phyloP scores from a whole-genome alignment of 2,888 invertebrate species.

The Petrophora chlorosata region DNA sequence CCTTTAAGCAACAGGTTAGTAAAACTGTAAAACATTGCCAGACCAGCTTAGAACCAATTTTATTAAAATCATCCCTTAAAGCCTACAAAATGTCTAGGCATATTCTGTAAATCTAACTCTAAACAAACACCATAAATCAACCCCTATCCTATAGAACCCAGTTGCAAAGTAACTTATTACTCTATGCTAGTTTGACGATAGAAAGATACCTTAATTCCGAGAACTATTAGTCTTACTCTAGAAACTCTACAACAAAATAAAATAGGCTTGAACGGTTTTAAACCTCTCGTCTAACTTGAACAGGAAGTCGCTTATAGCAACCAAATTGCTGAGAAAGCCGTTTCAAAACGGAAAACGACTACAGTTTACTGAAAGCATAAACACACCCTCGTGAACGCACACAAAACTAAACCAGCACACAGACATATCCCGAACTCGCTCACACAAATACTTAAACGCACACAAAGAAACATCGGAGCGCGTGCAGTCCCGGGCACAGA shows the following conservation, averaged over 20 bases:
- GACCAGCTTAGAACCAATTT: too few species aligned
- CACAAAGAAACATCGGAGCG: slow-evolving; percentile 26
- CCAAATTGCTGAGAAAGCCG: slow-evolving; percentile 31
- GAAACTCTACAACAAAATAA: slow-evolving; percentile 13
- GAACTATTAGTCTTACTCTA: slow-evolving; percentile 14
- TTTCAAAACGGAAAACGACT: slow-evolving; percentile 31
- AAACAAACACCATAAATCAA: neutral
- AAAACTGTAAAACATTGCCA: too few species aligned
- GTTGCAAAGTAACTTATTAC: too few species aligned
- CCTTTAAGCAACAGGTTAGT: too few species aligned
- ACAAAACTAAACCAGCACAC: slow-evolving; percentile 6
- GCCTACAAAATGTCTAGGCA: too few species aligned
- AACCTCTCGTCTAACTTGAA: slow-evolving; percentile 22
- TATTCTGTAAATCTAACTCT: too few species aligned
- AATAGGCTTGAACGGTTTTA: slow-evolving; percentile 26
- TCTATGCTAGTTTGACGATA: neutral
- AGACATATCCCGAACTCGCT: neutral
- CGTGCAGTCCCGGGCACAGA: slow-evolving; percentile 70
- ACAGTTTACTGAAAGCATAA: slow-evolving; percentile 28
- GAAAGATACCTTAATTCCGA: neutral
- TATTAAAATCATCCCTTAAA: too few species aligned
- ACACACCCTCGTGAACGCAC: slow-evolving; percentile 22
- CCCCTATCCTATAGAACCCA: too few species aligned
- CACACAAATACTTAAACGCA: slow-evolving; percentile 7
- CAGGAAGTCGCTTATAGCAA: slow-evolving; percentile 20